These are phyloP conservation scores for Dichetophora obliterata DNA, from an alignment of 2,888 invertebrate genomes.

Conservation along the genomic window DNA sequence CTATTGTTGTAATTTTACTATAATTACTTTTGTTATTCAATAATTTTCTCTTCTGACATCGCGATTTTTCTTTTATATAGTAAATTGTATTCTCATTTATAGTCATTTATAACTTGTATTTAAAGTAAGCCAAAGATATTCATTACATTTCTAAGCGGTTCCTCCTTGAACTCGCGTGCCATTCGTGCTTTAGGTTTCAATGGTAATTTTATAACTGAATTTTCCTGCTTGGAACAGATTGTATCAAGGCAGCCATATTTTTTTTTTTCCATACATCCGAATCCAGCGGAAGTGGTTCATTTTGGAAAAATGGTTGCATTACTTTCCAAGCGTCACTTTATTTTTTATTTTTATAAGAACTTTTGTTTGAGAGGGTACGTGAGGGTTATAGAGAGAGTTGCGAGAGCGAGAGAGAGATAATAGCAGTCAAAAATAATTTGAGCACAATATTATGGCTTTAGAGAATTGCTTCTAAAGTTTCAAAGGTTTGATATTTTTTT, in stretches of 20 bases:
- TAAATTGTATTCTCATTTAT: neutral
- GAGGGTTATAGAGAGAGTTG: neutral
- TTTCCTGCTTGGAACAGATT: conserved; percentile 56
- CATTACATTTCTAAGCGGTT: neutral
- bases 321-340: no score
- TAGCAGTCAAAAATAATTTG: no score
- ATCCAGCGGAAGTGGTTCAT: conserved; percentile 39
- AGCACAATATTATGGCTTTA: no score
- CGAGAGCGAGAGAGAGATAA: no score
- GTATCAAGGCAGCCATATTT: conserved; percentile 8
- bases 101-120: neutral
- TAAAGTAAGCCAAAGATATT: conserved; percentile 9
- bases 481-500: no score
- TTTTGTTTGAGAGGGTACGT: neutral
- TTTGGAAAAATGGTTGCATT: conserved; percentile 13
- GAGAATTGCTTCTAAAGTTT: no score
- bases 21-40: neutral
- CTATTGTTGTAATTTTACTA: neutral
- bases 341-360: neutral
- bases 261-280: neutral
- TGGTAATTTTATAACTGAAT: conserved; percentile 66
- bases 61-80: no score
- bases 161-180: conserved; percentile 50
- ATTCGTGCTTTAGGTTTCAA: conserved; percentile 62
- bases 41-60: neutral